Evolutionary conservation across 2,888 invertebrate species (phyloP), one percentile per base, ranked within the genome.

Genomic region (Cenopis cana): DNA sequence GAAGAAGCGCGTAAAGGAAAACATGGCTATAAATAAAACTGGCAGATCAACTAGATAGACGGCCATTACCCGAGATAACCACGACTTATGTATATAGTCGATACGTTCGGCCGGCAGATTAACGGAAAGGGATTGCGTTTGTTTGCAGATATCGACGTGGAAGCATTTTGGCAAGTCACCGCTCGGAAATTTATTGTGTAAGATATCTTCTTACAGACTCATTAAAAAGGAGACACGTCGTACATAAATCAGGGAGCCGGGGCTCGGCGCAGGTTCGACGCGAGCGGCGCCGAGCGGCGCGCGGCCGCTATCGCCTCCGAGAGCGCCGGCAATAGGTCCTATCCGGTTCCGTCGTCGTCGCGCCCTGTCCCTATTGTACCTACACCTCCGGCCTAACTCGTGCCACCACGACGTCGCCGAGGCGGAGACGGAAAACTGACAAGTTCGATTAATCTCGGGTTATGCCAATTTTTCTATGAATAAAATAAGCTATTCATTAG

Each of bases 181-280:
- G 87, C 84, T 82, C 76, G 84, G 80, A 89, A 90, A 93, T 93
- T 93, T 93, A 93, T 93, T 88, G 90, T 89, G 85, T 84, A 86
- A 88, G 91, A 93, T 93, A 93, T 93, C 92, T 91, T 93, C 91
- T 92, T 93, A 91, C 91, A 83, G 90, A 88, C 93, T 93, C 93
- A 93, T 93, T 93, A 93, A 93, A 93, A 91, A 93, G 91, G 92
- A 93, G 92, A 92, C 91, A 90, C 89, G 91, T 89, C 91, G 91
- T 87, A 90, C 90, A 93, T 93, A 93, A 93, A 93, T 93, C 93
- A 92, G 88, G 87, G 78, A 78, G 82, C 82, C 86, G 87, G 84
- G 74, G 69, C 74, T 33, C 59, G 76, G 76, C 71, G 75, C 73
- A 67, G 77, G 75, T 70, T 72, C 55, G 72, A 71, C 66, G 69